Evolutionary conservation across 2,113 vertebrate species (phyloP).

Genomic region (Thamnophis sirtalis): DNA sequence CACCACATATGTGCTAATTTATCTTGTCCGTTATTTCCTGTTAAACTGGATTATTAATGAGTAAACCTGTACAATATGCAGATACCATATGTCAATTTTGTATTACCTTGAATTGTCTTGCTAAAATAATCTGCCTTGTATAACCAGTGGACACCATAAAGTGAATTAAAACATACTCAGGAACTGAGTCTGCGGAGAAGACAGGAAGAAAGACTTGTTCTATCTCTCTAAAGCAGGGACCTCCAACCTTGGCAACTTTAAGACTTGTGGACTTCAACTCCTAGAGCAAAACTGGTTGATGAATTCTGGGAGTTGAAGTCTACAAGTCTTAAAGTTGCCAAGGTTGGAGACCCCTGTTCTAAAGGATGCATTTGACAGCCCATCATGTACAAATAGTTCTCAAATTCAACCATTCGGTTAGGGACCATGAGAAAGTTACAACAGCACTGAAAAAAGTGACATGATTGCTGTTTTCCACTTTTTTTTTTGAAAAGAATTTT

Average conservation of each 20-base stretch:
- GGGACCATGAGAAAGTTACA: not conserved
- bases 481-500: too few relatives aligned
- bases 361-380: not conserved
- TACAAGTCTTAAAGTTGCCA: too few relatives aligned
- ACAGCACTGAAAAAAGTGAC: not conserved
- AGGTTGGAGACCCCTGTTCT: not conserved
- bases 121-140: not conserved
- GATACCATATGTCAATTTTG: not conserved
- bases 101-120: not conserved
- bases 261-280: too few relatives aligned
- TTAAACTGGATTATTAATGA: not conserved
- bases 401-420: not conserved
- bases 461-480: too few relatives aligned
- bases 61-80: not conserved
- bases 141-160: not conserved
- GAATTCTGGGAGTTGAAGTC: too few relatives aligned
- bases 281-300: too few relatives aligned
- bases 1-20: not conserved
- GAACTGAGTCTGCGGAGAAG: not conserved
- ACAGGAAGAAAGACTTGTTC: not conserved
- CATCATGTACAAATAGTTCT: not conserved
- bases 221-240: not conserved
- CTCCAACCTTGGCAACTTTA: too few relatives aligned
- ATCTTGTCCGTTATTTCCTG: not conserved
- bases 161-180: not conserved